Percentiles rank a stretch among this genome's conserved stretches.
phyloP scores from a whole-genome alignment of 2,888 invertebrate genomes.

The Drosophila histrio region DNA sequence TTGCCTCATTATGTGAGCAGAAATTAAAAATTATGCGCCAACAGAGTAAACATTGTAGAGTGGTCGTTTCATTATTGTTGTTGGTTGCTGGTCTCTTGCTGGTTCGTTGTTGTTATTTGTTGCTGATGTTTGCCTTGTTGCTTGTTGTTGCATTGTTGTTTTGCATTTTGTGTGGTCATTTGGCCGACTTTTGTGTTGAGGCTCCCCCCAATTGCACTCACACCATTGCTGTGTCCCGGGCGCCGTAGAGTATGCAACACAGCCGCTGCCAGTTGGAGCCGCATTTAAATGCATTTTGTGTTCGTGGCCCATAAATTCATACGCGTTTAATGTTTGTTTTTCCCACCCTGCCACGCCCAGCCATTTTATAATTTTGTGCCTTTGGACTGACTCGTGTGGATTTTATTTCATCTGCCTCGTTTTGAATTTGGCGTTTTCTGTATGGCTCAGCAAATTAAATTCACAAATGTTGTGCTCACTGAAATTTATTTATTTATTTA shows the following conservation, averaged over 20 bases:
- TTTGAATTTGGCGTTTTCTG: conserved; percentile 37
- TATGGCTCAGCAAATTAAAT: conserved; percentile 72
- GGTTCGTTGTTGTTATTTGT: conserved; percentile 21
- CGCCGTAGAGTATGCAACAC: conserved; percentile 43
- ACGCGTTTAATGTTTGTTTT: conserved; percentile 75
- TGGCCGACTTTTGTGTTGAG: conserved; percentile 48
- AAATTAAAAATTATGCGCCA: conserved; percentile 71
- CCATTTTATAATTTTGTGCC: conserved; percentile 51
- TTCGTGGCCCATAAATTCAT: conserved; percentile 72
- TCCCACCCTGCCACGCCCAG: conserved; percentile 31
- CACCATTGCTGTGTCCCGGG: conserved; percentile 1
- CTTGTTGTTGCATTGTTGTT: conserved; percentile 53
- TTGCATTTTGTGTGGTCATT: conserved; percentile 76
- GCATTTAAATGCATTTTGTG: conserved; percentile 78
- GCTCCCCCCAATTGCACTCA: conserved; percentile 6
- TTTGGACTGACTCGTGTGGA: conserved; percentile 30
- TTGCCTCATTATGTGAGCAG: conserved; percentile 83
- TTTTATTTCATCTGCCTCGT: conserved; percentile 51
- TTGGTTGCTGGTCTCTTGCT: conserved; percentile 23
- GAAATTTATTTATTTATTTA: conserved; percentile 70
- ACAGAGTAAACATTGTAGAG: conserved; percentile 39
- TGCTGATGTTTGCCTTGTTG: conserved; percentile 43
- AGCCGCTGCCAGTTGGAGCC: conserved; percentile 34
- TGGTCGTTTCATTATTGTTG: conserved; percentile 34
- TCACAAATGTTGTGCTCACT: conserved; percentile 48